Evolutionary conservation across 1,140 invertebrate genomes (phyloP).

Genomic region (Colletes latitarsis): DNA sequence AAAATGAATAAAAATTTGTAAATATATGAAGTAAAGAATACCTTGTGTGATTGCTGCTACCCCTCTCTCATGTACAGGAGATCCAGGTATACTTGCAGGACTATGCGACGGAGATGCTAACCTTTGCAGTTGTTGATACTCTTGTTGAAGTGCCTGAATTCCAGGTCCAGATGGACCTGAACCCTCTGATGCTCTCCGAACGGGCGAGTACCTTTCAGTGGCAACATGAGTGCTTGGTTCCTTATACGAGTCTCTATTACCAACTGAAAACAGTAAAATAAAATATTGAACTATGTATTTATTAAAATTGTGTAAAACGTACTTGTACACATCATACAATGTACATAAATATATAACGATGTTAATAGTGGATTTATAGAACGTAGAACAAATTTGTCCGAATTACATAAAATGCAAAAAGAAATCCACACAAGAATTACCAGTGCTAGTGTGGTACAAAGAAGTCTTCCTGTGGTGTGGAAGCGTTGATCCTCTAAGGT

Average conservation of each 20-base stretch:
- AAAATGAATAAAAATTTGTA: background rate
- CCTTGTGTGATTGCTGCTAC: constrained; percentile 90
- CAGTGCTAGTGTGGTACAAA: constrained; percentile 76
- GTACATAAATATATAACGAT: background rate
- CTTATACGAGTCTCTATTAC: constrained; percentile 78
- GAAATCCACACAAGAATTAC: constrained; percentile 74
- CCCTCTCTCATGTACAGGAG: constrained; percentile 85
- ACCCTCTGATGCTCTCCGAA: constrained; percentile 93
- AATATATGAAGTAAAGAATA: constrained; percentile 68
- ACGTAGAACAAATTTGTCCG: background rate
- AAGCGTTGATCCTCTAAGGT: constrained; percentile 75
- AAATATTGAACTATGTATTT: constrained; percentile 7
- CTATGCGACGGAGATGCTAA: constrained; percentile 81
- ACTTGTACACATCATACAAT: background rate
- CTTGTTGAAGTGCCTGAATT: constrained; percentile 85
- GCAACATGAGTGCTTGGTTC: constrained; percentile 78
- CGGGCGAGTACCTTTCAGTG: constrained; percentile 93
- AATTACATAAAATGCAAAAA: constrained; percentile 48
- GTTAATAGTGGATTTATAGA: background rate
- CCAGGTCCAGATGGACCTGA: constrained; percentile 83
- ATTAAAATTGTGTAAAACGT: background rate
- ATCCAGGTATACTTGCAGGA: constrained; percentile 83
- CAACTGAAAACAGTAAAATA: constrained; percentile 62
- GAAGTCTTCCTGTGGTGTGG: constrained; percentile 79
- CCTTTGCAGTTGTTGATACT: constrained; percentile 87